Evolutionary conservation across 30 jellyfish, hydroid and myxozoan genomes (phyloP).

Genomic region (Aurelia aurita): DNA sequence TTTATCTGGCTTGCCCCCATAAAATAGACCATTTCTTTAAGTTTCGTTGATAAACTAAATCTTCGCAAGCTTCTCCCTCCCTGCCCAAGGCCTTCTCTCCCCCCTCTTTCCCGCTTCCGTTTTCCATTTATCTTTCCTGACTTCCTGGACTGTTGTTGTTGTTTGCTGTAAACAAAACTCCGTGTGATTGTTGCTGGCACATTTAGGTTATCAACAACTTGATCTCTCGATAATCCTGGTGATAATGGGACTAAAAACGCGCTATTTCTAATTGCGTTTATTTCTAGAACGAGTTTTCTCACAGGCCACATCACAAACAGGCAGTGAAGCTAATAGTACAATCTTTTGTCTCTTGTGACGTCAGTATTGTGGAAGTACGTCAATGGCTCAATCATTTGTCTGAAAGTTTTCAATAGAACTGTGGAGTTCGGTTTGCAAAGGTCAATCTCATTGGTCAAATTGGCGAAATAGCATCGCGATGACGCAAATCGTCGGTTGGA

Average conservation of each 20-base stretch:
- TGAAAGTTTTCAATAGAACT: constrained; percentile 46
- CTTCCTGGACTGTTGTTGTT: too few species aligned
- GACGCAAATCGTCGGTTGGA: constrained; percentile 63
- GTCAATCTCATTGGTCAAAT: constrained; percentile 67
- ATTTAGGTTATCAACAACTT: background rate
- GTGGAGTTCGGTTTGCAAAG: constrained; percentile 45
- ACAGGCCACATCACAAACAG: too few species aligned
- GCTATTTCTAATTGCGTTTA: constrained; percentile 25
- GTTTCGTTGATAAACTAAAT: too few species aligned
- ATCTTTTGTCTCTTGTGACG: constrained; percentile 63
- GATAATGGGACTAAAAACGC: constrained; percentile 10
- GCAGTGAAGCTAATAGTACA: too few species aligned
- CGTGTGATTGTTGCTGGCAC: too few species aligned
- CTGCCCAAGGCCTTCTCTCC: too few species aligned
- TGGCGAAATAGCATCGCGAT: constrained; percentile 50
- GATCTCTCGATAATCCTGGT: constrained; percentile 9
- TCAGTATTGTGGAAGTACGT: constrained; percentile 71
- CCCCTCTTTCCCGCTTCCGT: too few species aligned
- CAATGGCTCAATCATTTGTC: constrained; percentile 75
- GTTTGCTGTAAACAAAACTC: too few species aligned
- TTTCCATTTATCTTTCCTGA: too few species aligned
- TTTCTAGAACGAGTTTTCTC: constrained; percentile 19
- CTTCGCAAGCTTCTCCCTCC: too few species aligned
- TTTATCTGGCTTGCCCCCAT: too few species aligned
- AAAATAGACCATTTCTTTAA: too few species aligned